phyloP scores from a whole-genome alignment of 1,140 invertebrate genomes.

The Saccostrea glomerata region DNA sequence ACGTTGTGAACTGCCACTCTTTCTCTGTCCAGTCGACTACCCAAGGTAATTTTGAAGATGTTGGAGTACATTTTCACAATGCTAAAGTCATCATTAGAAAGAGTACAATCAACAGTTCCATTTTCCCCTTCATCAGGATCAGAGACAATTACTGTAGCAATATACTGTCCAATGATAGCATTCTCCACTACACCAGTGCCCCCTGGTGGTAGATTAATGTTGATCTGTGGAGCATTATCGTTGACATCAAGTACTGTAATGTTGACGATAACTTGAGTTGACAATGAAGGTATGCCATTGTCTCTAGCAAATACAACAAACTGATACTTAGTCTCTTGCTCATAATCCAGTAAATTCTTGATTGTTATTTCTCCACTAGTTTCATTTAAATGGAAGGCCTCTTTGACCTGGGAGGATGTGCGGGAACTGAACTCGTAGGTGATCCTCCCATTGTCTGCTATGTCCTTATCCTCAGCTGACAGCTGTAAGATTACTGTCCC shows the following conservation, averaged over 20 bases:
- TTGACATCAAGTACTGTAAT: conserved; percentile 97
- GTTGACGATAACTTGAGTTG: conserved; percentile 93
- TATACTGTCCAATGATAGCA: conserved; percentile 66
- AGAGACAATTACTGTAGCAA: conserved; percentile 70
- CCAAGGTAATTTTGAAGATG: conserved; percentile 66
- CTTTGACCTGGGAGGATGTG: conserved; percentile 59
- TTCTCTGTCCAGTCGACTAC: conserved; percentile 58
- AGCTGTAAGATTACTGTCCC: conserved; percentile 86
- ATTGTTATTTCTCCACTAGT: conserved; percentile 64
- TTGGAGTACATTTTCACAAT: conserved; percentile 60
- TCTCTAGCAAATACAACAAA: conserved; percentile 70
- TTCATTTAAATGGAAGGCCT: conserved; percentile 65
- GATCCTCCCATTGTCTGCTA: conserved; percentile 93
- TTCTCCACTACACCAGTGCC: conserved; percentile 67
- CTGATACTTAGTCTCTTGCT: conserved; percentile 64
- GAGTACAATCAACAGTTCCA: conserved; percentile 66
- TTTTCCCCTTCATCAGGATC: conserved; percentile 73
- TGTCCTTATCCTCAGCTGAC: conserved; percentile 91
- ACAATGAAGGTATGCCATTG: conserved; percentile 82
- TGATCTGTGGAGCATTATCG: conserved; percentile 95
- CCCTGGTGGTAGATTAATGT: conserved; percentile 76
- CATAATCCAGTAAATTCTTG: conserved; percentile 66
- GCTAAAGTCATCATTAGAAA: conserved; percentile 63
- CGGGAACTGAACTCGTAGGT: conserved; percentile 86
- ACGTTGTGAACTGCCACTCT: conserved; percentile 53